Evolutionary conservation across 2,888 invertebrate genomes (phyloP).

Genomic region (Deilephila elpenor): DNA sequence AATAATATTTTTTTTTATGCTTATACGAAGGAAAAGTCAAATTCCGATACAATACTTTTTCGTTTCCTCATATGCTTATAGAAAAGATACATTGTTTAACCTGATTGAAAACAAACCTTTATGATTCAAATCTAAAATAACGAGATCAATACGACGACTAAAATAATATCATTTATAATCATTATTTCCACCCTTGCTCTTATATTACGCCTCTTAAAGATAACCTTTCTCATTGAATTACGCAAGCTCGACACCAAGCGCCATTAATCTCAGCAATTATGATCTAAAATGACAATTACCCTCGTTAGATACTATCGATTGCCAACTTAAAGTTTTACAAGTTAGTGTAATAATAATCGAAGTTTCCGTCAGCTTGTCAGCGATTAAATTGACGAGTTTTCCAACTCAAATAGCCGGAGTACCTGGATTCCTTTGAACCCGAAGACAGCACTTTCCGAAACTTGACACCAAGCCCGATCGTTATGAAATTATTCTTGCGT

Average conservation of each 20-base stretch:
- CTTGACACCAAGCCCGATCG: slow-evolving; percentile 14
- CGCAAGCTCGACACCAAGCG: not conserved
- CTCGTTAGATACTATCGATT: slow-evolving; percentile 7
- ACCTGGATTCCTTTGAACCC: slow-evolving; percentile 24
- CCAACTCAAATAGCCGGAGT: slow-evolving; percentile 26
- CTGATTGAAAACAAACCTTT: no score
- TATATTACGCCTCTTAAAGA: no score
- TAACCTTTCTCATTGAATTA: not conserved
- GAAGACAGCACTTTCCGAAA: slow-evolving; percentile 18
- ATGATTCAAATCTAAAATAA: no score
- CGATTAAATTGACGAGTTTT: slow-evolving; percentile 31
- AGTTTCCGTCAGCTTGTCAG: slow-evolving; percentile 24
- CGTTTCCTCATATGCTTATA: no score
- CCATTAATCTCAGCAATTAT: slow-evolving; percentile 13
- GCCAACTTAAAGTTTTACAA: slow-evolving; percentile 23
- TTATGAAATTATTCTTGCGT: slow-evolving; percentile 11
- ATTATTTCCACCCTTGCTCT: no score
- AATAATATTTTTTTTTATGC: no score
- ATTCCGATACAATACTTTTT: no score
- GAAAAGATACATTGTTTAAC: no score
- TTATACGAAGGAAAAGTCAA: no score
- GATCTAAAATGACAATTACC: slow-evolving; percentile 1
- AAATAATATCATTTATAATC: no score
- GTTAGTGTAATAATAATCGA: slow-evolving; percentile 28
- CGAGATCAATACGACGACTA: no score